Conservation (phyloP, 2,797 vertebrate species). For the Pseudomugil tenellus region DNA sequence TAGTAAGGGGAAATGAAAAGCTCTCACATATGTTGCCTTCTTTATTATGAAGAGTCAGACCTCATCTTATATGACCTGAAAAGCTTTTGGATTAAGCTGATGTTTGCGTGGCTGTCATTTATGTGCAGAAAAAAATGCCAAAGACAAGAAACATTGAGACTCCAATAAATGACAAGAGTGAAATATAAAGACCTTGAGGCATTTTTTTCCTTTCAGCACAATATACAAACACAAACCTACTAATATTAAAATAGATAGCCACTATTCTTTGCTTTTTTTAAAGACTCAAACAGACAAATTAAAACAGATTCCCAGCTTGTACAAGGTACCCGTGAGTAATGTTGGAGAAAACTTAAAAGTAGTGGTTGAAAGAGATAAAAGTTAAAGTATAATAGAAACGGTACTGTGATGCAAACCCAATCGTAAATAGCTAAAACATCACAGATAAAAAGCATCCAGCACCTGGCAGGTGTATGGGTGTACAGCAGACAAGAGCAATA, state of each 20-base stretch:
- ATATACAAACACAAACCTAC: constrained; percentile 12
- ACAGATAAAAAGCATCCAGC: neutral
- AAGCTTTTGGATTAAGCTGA: constrained; percentile 50
- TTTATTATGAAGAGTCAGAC: constrained; percentile 14
- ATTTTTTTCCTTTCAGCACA: neutral
- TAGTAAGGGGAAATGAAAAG: constrained; percentile 14
- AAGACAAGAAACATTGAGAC: constrained; percentile 28
- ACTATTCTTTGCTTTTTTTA: constrained; percentile 6
- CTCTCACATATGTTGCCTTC: constrained; percentile 28
- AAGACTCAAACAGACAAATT: constrained; percentile 15
- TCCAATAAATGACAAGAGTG: constrained; percentile 42
- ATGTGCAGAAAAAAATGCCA: constrained; percentile 52
- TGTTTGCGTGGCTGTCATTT: constrained; percentile 46
- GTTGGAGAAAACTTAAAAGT: neutral
- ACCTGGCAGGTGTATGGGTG: neutral
- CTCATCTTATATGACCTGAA: constrained; percentile 55
- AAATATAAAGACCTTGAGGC: constrained; percentile 25
- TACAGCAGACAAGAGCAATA: neutral
- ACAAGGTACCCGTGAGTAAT: neutral
- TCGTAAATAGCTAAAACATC: neutral
- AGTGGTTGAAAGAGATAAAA: neutral
- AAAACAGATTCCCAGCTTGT: constrained; percentile 8
- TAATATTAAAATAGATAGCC: constrained; percentile 29
- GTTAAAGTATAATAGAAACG: neutral
- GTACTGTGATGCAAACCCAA: neutral